Percentiles rank a stretch among this genome's conserved stretches.
phyloP scores from a whole-genome alignment of 2,888 invertebrate genomes.

The Plebejus argus region DNA sequence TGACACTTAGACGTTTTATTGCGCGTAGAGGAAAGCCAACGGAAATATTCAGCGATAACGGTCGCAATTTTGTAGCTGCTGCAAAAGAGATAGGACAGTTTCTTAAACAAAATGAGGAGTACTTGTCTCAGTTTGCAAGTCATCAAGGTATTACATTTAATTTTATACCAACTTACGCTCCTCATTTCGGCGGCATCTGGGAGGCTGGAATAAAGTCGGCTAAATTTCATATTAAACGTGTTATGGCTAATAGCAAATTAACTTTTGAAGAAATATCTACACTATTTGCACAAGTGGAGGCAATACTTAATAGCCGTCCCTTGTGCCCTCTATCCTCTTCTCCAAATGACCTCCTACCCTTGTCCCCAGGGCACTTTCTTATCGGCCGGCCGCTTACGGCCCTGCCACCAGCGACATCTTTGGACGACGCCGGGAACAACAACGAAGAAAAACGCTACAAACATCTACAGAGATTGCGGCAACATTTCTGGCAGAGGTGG shows the following conservation, averaged over 20 bases:
- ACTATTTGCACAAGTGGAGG: conserved; percentile 37
- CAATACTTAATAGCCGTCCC: conserved; percentile 35
- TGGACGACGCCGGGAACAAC: too few relatives aligned
- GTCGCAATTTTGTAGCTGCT: conserved; percentile 28
- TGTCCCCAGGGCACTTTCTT: too few relatives aligned
- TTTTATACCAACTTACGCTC: conserved; percentile 40
- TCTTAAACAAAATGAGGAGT: too few relatives aligned
- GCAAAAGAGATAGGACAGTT: too few relatives aligned
- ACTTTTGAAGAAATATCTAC: conserved; percentile 37
- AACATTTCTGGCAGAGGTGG: too few relatives aligned
- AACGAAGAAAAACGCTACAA: too few relatives aligned
- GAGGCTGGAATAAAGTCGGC: conserved; percentile 38
- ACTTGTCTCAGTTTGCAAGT: conserved; percentile 32
- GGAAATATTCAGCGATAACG: conserved; percentile 49
- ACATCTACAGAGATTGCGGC: too few relatives aligned
- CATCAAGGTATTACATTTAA: conserved; percentile 39
- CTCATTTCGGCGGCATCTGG: conserved; percentile 41
- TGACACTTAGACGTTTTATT: too few relatives aligned
- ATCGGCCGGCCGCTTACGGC: too few relatives aligned
- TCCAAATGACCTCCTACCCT: too few relatives aligned
- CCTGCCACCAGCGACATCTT: too few relatives aligned
- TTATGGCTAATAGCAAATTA: conserved; percentile 32
- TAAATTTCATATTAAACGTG: conserved; percentile 37
- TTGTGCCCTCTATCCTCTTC: too few relatives aligned
- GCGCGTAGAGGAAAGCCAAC: conserved; percentile 43